A percentile compares a stretch with the other conserved stretches of the same genome.
Conservation (phyloP, 30 jellyfish, hydroid and myxozoan species). For the Turritopsis rubra region DNA sequence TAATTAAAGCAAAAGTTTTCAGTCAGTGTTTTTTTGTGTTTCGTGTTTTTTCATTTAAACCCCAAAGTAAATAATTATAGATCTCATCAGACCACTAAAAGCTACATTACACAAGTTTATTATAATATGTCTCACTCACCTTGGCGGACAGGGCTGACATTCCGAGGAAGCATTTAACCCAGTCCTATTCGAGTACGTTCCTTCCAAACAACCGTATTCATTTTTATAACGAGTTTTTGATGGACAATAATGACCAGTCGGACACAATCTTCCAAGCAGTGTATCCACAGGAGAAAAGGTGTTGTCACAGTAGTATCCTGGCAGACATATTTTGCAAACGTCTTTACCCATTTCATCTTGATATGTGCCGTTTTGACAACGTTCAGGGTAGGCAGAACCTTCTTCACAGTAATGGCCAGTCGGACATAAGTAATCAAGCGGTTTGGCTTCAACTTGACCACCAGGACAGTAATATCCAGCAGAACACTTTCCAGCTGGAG, state of each 20-base stretch:
- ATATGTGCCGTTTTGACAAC: conserved; percentile 88
- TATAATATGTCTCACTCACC: conserved; percentile 34
- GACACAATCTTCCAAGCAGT: conserved; percentile 66
- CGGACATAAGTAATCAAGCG: conserved; percentile 63
- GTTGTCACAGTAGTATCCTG: conserved; percentile 88
- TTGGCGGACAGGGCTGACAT: conserved; percentile 88
- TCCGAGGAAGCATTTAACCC: conserved; percentile 49
- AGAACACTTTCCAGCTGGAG: conserved; percentile 55
- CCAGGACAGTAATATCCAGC: conserved; percentile 83
- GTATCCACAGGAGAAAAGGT: conserved; percentile 62
- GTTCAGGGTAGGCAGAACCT: conserved; percentile 64
- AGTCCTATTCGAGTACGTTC: conserved; percentile 81
- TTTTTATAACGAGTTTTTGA: conserved; percentile 62
- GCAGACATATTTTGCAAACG: conserved; percentile 51
- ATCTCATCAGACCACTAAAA: background rate
- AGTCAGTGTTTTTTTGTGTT: too few species aligned
- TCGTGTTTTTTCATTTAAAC: too few species aligned
- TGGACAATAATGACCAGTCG: conserved; percentile 84
- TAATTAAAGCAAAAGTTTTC: too few species aligned
- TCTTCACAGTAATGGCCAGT: conserved; percentile 75
- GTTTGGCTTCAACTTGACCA: conserved; percentile 57
- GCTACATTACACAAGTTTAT: background rate
- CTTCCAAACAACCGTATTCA: conserved; percentile 78
- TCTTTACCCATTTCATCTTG: conserved; percentile 64
- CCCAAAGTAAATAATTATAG: too few species aligned